Percentiles rank a stretch among this genome's conserved stretches.
Evolutionary conservation across 1,140 invertebrate genomes (phyloP).

Genomic region (Caenorhabditis tropicalis): DNA sequence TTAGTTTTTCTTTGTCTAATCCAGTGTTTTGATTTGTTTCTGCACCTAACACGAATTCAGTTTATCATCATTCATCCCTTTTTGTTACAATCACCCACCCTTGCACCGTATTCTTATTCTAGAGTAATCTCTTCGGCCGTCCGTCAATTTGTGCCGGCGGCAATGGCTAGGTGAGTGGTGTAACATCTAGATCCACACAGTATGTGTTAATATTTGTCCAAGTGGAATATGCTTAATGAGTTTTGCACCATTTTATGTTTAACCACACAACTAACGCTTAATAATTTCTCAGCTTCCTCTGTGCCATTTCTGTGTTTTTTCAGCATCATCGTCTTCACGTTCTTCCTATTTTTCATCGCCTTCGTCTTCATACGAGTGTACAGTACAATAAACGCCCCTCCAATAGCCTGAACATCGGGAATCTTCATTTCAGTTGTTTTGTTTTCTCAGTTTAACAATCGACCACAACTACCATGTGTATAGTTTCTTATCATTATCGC

Average conservation of each 20-base stretch:
- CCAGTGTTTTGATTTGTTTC: not conserved
- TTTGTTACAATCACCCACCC: too few relatives aligned
- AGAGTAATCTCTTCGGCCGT: not conserved
- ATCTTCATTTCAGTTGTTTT: not conserved
- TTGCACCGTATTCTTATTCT: not conserved
- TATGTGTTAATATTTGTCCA: too few relatives aligned
- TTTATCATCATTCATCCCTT: too few relatives aligned
- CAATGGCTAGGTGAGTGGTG: not conserved
- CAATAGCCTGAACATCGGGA: not conserved
- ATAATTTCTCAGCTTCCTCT: not conserved
- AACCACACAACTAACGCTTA: not conserved
- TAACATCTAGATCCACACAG: too few relatives aligned
- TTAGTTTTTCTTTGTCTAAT: not conserved
- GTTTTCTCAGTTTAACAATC: not conserved
- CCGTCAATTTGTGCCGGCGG: not conserved
- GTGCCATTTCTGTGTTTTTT: not conserved
- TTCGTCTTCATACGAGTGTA: not conserved
- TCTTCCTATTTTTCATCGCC: not conserved
- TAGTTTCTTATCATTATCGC: not conserved
- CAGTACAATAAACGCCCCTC: slow-evolving; percentile 19
- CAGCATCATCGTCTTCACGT: not conserved
- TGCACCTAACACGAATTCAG: not conserved
- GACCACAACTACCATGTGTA: not conserved
- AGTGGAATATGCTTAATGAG: too few relatives aligned
- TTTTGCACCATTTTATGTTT: not conserved